A percentile compares a stretch with the other conserved stretches of the same genome.
These are phyloP conservation scores for honey bee (Apis mellifera) DNA, from an alignment of 1,140 invertebrate species.

Conservation along the genomic window Amel_HAv3.1 CM009942.2:10827001-10827500, in stretches of 20 bases:
- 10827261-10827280: not conserved
- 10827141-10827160: constrained; percentile 3
- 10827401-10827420: not conserved
- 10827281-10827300: not conserved
- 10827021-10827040: too few relatives aligned
- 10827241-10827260: not conserved
- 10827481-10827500: not conserved
- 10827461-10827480: not conserved
- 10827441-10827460: constrained; percentile 21
- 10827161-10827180: not conserved
- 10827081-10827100: constrained; percentile 73
- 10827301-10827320: constrained; percentile 18
- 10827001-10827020: too few relatives aligned
- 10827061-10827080: constrained; percentile 37
- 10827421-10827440: not conserved
- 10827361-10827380: not conserved
- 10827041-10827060: not conserved
- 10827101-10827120: constrained; percentile 73
- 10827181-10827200: not conserved
- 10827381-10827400: constrained; percentile 3
- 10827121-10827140: constrained; percentile 49
- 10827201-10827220: too few relatives aligned
- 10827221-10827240: too few relatives aligned
- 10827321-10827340: constrained; percentile 38
- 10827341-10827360: not conserved